A percentile compares a stretch with the other conserved stretches of the same genome.
These are phyloP conservation scores for Eurystomus gularis DNA, from an alignment of 2,113 vertebrate species.

Conservation along the genomic window DNA sequence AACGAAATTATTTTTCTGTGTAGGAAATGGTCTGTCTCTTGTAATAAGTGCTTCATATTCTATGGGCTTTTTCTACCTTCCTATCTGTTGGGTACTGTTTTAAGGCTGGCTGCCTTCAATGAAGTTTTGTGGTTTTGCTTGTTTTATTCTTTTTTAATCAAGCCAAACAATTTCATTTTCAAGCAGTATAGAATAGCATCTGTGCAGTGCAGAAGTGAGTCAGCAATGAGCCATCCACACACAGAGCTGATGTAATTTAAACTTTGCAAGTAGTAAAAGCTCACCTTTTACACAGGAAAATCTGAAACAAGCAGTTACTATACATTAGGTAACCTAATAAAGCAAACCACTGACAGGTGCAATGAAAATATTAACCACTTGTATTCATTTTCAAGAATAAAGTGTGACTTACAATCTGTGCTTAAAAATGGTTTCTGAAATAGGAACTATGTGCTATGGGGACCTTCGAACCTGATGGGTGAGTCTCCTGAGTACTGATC, in stretches of 20 bases:
- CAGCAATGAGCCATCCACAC: background rate
- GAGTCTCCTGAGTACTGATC: background rate
- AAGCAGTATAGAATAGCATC: background rate
- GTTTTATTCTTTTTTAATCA: background rate
- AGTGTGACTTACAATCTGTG: background rate
- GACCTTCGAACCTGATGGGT: background rate
- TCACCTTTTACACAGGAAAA: background rate
- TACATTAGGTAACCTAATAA: background rate
- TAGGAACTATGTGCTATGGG: background rate
- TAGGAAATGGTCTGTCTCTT: background rate
- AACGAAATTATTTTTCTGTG: background rate
- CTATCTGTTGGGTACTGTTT: background rate
- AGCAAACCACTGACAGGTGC: background rate
- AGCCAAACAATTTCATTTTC: background rate
- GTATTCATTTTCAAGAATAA: background rate
- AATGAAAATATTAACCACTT: background rate
- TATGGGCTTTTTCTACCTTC: background rate
- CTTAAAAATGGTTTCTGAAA: background rate
- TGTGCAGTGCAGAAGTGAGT: background rate
- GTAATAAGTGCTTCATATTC: background rate
- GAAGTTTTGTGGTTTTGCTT: background rate
- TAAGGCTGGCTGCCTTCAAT: background rate
- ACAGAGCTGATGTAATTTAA: background rate
- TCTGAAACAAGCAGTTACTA: background rate
- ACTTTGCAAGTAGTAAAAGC: background rate